Evolutionary conservation across 1,140 invertebrate genomes (phyloP).

Genomic region (Nilaparvata lugens): DNA sequence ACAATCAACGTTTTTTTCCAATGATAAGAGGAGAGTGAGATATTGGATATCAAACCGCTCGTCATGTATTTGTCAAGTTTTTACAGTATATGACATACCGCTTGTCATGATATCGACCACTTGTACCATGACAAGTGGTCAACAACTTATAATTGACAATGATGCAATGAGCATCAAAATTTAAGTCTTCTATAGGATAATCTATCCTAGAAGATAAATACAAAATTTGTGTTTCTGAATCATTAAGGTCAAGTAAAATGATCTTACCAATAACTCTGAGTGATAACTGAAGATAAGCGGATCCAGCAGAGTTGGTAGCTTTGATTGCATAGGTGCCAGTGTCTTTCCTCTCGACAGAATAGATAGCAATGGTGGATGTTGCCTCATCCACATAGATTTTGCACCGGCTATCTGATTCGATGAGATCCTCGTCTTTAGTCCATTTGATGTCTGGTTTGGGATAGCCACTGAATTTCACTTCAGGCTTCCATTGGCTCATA

Average conservation of each 20-base stretch:
- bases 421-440: constrained; percentile 48
- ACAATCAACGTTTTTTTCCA: too few species aligned
- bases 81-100: too few species aligned
- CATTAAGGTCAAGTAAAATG: not conserved
- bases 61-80: too few species aligned
- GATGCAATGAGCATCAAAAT: too few species aligned
- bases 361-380: constrained; percentile 50
- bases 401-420: constrained; percentile 41
- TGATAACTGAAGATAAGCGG: constrained; percentile 54
- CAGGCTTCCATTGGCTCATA: constrained; percentile 48
- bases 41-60: too few species aligned
- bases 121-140: too few species aligned
- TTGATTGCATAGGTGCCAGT: constrained; percentile 54
- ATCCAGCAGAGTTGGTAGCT: constrained; percentile 59
- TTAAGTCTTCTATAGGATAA: too few species aligned
- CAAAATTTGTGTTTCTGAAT: not conserved
- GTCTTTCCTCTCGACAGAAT: constrained; percentile 47
- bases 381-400: constrained; percentile 47
- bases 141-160: too few species aligned
- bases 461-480: constrained; percentile 51
- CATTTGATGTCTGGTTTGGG: constrained; percentile 55
- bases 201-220: too few species aligned
- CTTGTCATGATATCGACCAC: too few species aligned
- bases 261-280: constrained; percentile 68
- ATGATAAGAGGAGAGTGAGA: too few species aligned